Percentiles rank a stretch among this genome's conserved stretches.
These are phyloP conservation scores for Rhagonycha fulva DNA, from an alignment of 2,888 invertebrate genomes.

Conservation along the genomic window DNA sequence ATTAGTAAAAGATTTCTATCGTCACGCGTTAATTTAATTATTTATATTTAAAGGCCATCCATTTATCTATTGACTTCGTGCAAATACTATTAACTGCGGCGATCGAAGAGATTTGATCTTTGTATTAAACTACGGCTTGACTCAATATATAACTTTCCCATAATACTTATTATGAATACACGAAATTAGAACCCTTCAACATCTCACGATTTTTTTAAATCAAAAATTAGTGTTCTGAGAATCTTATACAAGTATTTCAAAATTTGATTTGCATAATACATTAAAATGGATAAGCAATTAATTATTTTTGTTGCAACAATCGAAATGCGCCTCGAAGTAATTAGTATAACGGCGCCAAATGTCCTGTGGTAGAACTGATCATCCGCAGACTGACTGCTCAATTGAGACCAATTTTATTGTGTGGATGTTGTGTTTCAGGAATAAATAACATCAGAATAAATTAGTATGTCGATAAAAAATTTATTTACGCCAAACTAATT, in stretches of 20 bases:
- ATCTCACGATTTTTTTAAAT: not conserved
- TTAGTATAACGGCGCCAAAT: constrained; percentile 51
- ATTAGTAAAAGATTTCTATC: too few relatives aligned
- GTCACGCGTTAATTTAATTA: too few relatives aligned
- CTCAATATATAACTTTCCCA: too few relatives aligned
- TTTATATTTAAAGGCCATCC: too few relatives aligned
- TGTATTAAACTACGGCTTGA: too few relatives aligned
- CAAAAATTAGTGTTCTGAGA: not conserved
- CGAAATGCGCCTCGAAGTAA: constrained; percentile 52
- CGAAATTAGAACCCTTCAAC: too few relatives aligned
- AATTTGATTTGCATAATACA: too few relatives aligned
- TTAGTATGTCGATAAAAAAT: not conserved
- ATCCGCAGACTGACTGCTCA: constrained; percentile 27
- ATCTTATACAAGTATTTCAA: too few relatives aligned
- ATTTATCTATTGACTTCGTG: too few relatives aligned
- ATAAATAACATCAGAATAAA: not conserved
- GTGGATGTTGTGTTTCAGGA: not conserved
- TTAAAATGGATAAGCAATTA: not conserved
- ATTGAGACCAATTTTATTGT: constrained; percentile 19
- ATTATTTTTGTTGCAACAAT: constrained; percentile 45
- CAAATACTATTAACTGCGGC: too few relatives aligned
- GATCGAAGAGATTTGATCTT: too few relatives aligned
- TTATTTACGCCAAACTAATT: not conserved
- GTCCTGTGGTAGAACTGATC: constrained; percentile 42
- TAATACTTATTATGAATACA: too few relatives aligned